Base-by-base conservation (phyloP, 2,797 vertebrate species). In the Uromys caudimaculatus region DNA sequence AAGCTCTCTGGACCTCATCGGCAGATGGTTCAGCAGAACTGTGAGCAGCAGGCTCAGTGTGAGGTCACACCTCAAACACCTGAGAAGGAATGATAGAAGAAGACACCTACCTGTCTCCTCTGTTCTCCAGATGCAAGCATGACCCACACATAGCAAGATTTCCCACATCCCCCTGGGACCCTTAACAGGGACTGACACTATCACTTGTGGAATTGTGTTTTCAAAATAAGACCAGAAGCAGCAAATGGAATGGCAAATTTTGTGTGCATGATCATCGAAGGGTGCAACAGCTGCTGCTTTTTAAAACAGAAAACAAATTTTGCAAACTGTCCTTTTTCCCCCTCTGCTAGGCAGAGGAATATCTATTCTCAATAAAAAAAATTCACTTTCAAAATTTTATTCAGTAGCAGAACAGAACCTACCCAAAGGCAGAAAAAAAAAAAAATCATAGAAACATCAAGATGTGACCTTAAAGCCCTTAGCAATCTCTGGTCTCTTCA, bases 171-270 rank as follows among this genome's bases (percentile, higher is more conserved):
- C 50, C 35, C 5, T 4, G 5, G 41, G 60, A 4, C 56, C 58
- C 23, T 32, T 13, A 58, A 12, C 50, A 89, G 69, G 16, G 24
- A 7, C 38, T 56, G 32, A 44, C 24, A 62, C 35, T 62, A 76
- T 67, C 85, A 52, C 73, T 87, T 60, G 17, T 47, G 56, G 69
- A 89, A 86, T 7, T 90, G 58, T 90, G 75, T 78, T 76, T 92
- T 97, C 44, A 86, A 86, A 87, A 56, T 81, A 94, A 95, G 76
- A 29, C 13, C 69, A 95, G n/a, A 95, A 64, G 35, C 75, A 93
- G 67, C 44, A 93, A 69, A 14, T 50, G 62, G 60, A 38, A 92
- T 62, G 83, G 54, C 71, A 93, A 75, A 84, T 21, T 75, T 4
- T 89, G 19, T 73, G 35, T 60, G 23, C 27, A 41, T 11, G 41